These are phyloP conservation scores for Hybognathus amarus DNA, from an alignment of 2,797 vertebrate species.

Conservation along the genomic window DNA sequence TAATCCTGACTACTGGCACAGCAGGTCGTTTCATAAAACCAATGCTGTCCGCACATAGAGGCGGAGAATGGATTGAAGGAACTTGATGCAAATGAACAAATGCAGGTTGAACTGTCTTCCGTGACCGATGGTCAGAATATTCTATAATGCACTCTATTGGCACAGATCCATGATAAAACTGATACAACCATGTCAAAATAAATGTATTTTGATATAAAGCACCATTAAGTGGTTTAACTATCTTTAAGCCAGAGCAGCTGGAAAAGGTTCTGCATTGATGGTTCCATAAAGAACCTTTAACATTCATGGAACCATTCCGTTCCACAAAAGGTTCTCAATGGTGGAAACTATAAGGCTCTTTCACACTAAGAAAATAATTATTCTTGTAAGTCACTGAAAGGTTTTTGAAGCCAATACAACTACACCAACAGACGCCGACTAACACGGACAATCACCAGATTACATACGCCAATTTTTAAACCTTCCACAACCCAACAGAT, in stretches of 20 bases:
- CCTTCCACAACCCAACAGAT: not conserved
- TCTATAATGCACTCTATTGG: constrained; percentile 14
- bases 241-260: constrained; percentile 5
- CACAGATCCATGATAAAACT: not conserved
- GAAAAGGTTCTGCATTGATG: not conserved
- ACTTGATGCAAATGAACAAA: constrained; percentile 14
- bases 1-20: constrained; percentile 96
- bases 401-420: not conserved
- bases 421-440: not conserved
- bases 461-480: not conserved
- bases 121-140: not conserved
- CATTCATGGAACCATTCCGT: not conserved
- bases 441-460: not conserved
- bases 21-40: constrained; percentile 84
- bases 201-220: not conserved
- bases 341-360: not conserved
- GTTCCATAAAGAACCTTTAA: not conserved
- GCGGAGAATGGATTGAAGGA: constrained; percentile 2
- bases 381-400: no score
- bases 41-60: constrained; percentile 82
- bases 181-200: constrained; percentile 1
- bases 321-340: not conserved
- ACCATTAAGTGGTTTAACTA: constrained; percentile 28
- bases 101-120: not conserved
- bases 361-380: not conserved